Conservation (phyloP, 1,140 invertebrate species). For the Psix sp. region DNA sequence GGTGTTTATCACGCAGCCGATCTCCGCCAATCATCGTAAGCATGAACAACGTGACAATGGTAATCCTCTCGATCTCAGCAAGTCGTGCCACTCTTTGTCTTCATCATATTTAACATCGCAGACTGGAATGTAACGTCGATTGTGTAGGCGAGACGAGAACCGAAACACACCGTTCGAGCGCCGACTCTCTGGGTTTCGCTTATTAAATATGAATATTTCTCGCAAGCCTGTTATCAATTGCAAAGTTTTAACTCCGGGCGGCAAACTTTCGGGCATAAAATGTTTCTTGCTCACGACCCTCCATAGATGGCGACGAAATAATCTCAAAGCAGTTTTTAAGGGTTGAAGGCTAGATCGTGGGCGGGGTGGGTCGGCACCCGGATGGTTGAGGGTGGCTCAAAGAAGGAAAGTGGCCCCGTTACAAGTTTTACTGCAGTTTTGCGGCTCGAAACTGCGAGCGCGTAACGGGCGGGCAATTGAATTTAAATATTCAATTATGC, state of each 20-base stretch:
- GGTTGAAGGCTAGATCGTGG: conserved; percentile 57
- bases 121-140: conserved; percentile 50
- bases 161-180: conserved; percentile 5
- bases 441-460: conserved; percentile 76
- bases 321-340: conserved; percentile 67
- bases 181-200: neutral
- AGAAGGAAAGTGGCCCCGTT: conserved; percentile 76
- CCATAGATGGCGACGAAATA: conserved; percentile 61
- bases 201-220: conserved; percentile 40
- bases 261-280: conserved; percentile 38
- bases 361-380: conserved; percentile 38
- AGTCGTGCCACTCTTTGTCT: conserved; percentile 47
- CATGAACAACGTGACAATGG: conserved; percentile 75
- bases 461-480: conserved; percentile 77
- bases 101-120: conserved; percentile 60
- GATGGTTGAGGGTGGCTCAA: conserved; percentile 61
- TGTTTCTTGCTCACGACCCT: conserved; percentile 29
- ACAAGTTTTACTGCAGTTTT: conserved; percentile 79
- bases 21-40: conserved; percentile 75
- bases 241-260: conserved; percentile 29
- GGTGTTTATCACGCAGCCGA: conserved; percentile 71
- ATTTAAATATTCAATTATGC: conserved; percentile 80
- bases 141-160: conserved; percentile 43
- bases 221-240: conserved; percentile 28
- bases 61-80: conserved; percentile 65